A percentile compares a stretch with the other conserved stretches of the same genome.
Evolutionary conservation across 2,797 vertebrate genomes (phyloP).

Genomic region (Protonibea diacanthus): DNA sequence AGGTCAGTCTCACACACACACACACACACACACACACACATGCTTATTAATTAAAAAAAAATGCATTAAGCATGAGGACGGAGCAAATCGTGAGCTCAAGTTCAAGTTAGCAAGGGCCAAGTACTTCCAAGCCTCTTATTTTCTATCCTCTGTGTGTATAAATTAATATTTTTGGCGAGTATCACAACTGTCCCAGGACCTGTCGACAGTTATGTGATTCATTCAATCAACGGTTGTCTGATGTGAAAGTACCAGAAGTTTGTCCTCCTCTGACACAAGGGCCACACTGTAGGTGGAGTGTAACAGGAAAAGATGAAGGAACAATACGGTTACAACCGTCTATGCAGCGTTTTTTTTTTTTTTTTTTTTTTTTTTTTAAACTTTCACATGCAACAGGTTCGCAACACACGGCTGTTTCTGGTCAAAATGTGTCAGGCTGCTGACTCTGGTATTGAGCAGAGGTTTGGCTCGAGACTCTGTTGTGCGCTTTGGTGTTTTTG

Average conservation of each 20-base stretch:
- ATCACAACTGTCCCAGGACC: background rate
- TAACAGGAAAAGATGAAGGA: background rate
- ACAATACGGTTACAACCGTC: background rate
- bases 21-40: background rate
- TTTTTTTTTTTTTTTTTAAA: background rate
- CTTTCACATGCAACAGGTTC: background rate
- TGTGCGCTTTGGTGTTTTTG: background rate
- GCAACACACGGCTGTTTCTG: background rate
- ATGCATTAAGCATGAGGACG: background rate
- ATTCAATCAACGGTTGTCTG: background rate
- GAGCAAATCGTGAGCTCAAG: slow-evolving; percentile 39
- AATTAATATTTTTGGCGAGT: background rate
- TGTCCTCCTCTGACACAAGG: background rate
- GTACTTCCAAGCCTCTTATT: slow-evolving; percentile 15
- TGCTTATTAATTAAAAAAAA: background rate
- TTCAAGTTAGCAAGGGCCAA: slow-evolving; percentile 23
- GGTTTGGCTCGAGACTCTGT: background rate
- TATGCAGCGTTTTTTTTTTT: background rate
- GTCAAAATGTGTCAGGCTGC: slow-evolving; percentile 9
- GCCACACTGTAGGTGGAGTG: background rate
- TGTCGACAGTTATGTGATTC: background rate
- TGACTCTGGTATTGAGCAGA: background rate
- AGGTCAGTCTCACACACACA: slow-evolving; percentile 84
- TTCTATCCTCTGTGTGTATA: slow-evolving; percentile 5
- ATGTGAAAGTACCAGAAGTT: background rate